Evolutionary conservation across 2,888 invertebrate genomes (phyloP).

Genomic region (Noctua pronuba): DNA sequence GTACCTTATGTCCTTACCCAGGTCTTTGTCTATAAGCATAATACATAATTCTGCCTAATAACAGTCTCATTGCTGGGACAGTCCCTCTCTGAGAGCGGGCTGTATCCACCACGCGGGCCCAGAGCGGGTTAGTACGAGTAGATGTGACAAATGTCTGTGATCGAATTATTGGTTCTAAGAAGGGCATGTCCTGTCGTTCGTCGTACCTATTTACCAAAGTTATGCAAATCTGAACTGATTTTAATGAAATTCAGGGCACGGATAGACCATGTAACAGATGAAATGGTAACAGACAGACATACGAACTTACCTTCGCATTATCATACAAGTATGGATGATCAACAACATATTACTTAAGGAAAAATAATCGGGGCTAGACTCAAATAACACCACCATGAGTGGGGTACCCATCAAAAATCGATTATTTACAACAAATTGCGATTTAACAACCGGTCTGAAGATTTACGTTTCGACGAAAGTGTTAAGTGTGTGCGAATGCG

Average conservation of each 20-base stretch:
- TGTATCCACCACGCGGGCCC: background rate
- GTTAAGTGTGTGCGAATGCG: slow-evolving; percentile 43
- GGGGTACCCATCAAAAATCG: slow-evolving; percentile 85
- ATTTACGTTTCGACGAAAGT: slow-evolving; percentile 52
- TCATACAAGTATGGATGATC: slow-evolving; percentile 21
- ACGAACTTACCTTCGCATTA: background rate
- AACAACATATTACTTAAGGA: slow-evolving; percentile 61
- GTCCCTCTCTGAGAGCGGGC: too few species aligned
- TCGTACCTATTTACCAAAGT: background rate
- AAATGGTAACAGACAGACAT: background rate
- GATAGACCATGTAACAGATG: background rate
- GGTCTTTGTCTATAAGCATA: too few species aligned
- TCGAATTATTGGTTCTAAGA: background rate
- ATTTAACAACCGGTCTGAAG: slow-evolving; percentile 79
- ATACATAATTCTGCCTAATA: background rate
- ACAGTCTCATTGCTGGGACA: background rate
- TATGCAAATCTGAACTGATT: background rate
- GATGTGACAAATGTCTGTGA: background rate
- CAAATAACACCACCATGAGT: slow-evolving; percentile 45
- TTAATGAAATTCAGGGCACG: background rate
- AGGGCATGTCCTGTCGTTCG: background rate
- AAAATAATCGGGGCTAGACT: slow-evolving; percentile 58
- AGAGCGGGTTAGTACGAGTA: background rate
- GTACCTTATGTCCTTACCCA: background rate
- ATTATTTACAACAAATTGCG: slow-evolving; percentile 85